Evolutionary conservation across 2,113 vertebrate genomes (phyloP).

Genomic region (Melanerpes aurifrons): DNA sequence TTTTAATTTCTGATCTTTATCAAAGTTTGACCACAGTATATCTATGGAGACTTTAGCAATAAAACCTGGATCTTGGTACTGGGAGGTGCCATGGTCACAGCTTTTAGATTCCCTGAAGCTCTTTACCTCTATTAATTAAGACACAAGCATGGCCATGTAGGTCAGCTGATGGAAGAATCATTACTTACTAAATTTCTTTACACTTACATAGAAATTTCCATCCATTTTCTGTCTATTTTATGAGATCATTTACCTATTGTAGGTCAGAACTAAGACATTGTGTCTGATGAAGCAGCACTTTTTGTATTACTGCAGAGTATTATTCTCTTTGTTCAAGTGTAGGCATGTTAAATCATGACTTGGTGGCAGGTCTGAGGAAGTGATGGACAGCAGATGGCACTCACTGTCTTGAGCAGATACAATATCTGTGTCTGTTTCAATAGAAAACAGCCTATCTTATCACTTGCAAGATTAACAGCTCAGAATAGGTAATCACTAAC

Average conservation of each 20-base stretch:
- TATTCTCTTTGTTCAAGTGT: neutral
- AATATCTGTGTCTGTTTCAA: neutral
- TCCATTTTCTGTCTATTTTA: accelerated
- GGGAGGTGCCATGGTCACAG: neutral
- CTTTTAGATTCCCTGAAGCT: neutral
- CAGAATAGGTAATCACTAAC: neutral
- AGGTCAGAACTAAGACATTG: accelerated
- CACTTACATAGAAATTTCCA: neutral
- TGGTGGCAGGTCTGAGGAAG: neutral
- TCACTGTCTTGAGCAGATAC: neutral
- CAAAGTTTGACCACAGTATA: neutral
- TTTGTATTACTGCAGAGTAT: neutral
- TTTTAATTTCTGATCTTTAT: neutral
- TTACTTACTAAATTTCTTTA: too few species aligned
- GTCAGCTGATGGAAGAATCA: neutral
- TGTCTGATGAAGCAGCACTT: neutral
- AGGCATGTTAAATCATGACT: accelerated
- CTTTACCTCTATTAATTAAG: neutral
- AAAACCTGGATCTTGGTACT: neutral
- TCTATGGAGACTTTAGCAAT: neutral
- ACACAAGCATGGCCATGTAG: accelerated
- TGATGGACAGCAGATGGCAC: constrained; percentile 55
- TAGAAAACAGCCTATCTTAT: neutral
- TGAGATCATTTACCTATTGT: neutral
- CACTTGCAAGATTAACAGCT: constrained; percentile 13